Evolutionary conservation across 2,797 vertebrate genomes (phyloP).

Genomic region (Acridotheres tristis): DNA sequence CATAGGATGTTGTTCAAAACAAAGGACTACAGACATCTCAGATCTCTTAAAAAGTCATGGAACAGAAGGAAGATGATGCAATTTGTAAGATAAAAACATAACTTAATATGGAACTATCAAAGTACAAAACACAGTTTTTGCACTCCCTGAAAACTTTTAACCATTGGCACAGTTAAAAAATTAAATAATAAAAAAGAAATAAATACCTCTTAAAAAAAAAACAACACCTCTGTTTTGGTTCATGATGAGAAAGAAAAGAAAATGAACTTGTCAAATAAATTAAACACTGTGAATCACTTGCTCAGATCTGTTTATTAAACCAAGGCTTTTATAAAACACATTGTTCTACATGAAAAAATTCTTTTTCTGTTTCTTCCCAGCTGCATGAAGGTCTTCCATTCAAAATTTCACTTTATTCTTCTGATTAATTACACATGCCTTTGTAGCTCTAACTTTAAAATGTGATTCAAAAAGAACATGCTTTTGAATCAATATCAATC

Average conservation of each 20-base stretch:
- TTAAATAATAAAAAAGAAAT: neutral
- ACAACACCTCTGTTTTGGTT: neutral
- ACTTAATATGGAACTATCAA: neutral
- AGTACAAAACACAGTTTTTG: neutral
- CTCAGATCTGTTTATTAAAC: neutral
- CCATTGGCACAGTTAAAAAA: neutral
- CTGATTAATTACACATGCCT: slow-evolving; percentile 47
- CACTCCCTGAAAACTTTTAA: neutral
- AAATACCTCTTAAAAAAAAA: neutral
- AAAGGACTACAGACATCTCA: neutral
- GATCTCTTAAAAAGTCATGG: neutral
- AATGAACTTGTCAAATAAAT: slow-evolving; percentile 12
- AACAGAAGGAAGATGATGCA: neutral
- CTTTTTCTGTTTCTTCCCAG: neutral
- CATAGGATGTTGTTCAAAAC: neutral
- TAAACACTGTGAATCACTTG: neutral
- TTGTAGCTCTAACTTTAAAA: slow-evolving; percentile 33
- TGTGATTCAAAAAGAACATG: slow-evolving; percentile 24
- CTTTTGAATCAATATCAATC: slow-evolving; percentile 53
- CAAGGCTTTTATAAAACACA: slow-evolving; percentile 7
- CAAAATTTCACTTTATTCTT: slow-evolving; percentile 35
- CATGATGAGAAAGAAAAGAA: neutral
- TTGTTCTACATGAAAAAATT: slow-evolving; percentile 11
- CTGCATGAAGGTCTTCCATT: slow-evolving; percentile 24
- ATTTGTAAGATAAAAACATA: neutral